Evolutionary conservation across 2,888 invertebrate genomes (phyloP), one percentile per base, ranked within the genome.

Genomic region (Zygogramma bicolorata): DNA sequence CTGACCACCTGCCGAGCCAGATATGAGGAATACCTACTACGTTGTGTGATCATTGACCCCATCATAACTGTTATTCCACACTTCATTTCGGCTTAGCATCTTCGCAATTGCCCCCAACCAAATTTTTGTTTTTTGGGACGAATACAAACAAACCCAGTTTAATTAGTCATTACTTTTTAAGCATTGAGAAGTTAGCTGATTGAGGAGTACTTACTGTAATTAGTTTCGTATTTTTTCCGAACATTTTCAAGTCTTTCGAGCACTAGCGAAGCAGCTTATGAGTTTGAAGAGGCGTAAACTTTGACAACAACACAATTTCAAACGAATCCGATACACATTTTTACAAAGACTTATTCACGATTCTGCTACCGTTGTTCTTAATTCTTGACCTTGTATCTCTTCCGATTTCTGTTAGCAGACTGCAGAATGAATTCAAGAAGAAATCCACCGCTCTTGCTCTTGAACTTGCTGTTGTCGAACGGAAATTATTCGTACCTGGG

Each of bases 11-110:
- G 53, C 15, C 27, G 53, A 53, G 53, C 27, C 22, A 53, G 27
- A 53, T 22, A 53, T 53, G 25, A 29, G 27, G 15, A 42, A 46
- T 70, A 70, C n/a, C n/a, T n/a, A n/a, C 66, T 69, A 34, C 46
- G 65, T 40, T 65, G 62, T 42, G 69, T 85, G 84, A 85, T 84
- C 86, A 82, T 86, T 86, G 86, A 86, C 86, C 86, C 81, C 83
- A 80, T 77, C 80, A 81, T 79, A 81, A 86, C 86, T 85, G 86
- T 86, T 84, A 83, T 81, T 80, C 74, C 69, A 75, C 79, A 81
- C 67, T 80, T 77, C 78, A 82, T 84, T 83, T 81, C 82, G 84
- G 83, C 80, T 82, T 75, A 75, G 78, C 76, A 79, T 53, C 53
- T 53, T 27, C 13, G 27, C 53, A 53, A 53, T 25, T 25, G 27